A percentile compares a stretch with the other conserved stretches of the same genome.
These are phyloP conservation scores for Nansenia antarctica DNA, from an alignment of 2,113 vertebrate species.

Conservation along the genomic window DNA sequence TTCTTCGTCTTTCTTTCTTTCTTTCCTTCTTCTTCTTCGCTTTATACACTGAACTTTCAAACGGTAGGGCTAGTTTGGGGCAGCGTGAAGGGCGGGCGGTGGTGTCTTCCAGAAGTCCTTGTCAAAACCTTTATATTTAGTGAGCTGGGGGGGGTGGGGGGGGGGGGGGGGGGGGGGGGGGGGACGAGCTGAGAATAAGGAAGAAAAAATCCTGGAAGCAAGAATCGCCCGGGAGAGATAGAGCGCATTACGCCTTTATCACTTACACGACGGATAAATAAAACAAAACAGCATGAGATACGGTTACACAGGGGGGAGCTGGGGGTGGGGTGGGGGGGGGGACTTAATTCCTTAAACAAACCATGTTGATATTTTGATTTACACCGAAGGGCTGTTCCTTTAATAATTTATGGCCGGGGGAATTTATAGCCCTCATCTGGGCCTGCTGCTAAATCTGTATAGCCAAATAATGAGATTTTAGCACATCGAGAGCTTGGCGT, in stretches of 20 bases:
- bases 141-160: no score
- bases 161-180: no score
- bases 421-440: conserved; percentile 88
- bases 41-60: not conserved
- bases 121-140: not conserved
- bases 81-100: no score
- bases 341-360: conserved; percentile 86
- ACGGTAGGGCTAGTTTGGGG: not conserved
- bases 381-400: conserved; percentile 85
- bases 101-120: not conserved
- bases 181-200: no score
- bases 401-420: conserved; percentile 93
- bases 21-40: not conserved
- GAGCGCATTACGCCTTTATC: not conserved
- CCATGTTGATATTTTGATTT: conserved; percentile 86
- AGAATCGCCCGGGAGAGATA: no score
- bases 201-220: not conserved
- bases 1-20: not conserved
- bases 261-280: not conserved
- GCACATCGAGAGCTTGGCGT: conserved; percentile 83
- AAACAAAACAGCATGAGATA: conserved; percentile 9
- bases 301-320: conserved; percentile 52
- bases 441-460: conserved; percentile 90
- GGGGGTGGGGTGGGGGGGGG: no score
- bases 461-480: conserved; percentile 97